Evolutionary conservation across 2,888 invertebrate species (phyloP), one percentile per base, ranked within the genome.

Genomic region (Cephus rjabovi): DNA sequence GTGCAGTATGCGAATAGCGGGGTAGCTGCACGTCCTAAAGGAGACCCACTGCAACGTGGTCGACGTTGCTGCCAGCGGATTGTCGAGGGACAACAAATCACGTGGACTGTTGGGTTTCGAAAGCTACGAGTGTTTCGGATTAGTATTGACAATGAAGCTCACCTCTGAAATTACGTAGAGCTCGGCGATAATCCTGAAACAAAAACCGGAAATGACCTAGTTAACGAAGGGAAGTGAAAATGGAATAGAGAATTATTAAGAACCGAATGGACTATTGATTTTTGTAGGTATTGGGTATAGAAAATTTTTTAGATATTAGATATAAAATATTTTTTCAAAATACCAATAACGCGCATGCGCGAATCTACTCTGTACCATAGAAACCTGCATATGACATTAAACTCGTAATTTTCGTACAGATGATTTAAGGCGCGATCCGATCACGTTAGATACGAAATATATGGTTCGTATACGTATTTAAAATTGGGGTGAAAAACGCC

Each of bases 141-240:
- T 6, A 56, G 56, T 56, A 56, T 81, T 81, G 80, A 70, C 80
- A 80, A 79, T 79, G 82, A 84, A 84, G 87, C 88, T 88, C 80
- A 89, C 89, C 88, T 84, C 77, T 82, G 86, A 70, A 82, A 84
- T 76, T 84, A 86, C 75, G 79, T 77, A 78, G 82, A 84, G 82
- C 82, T 89, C 89, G 75, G 85, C 83, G 81, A 89, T 87, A 76
- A 89, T 87, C 78, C 89, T 89, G 88, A 15, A 89, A 89, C 85
- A 86, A 31, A 76, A 71, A 71, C 4, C 4, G 23, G 0, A 71
- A 71, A 76, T 73, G 15, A 30, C 3, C 23, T 34, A 30, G 73
- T 37, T 37, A 75, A 77, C 71, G 4, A n/a, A 9, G 23, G 23
- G 23, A 56, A 56, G 23, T 23, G 23, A 23, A 0, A 15, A 23